Evolutionary conservation across 2,113 vertebrate genomes (phyloP).

Genomic region (Rhinichthys klamathensis): DNA sequence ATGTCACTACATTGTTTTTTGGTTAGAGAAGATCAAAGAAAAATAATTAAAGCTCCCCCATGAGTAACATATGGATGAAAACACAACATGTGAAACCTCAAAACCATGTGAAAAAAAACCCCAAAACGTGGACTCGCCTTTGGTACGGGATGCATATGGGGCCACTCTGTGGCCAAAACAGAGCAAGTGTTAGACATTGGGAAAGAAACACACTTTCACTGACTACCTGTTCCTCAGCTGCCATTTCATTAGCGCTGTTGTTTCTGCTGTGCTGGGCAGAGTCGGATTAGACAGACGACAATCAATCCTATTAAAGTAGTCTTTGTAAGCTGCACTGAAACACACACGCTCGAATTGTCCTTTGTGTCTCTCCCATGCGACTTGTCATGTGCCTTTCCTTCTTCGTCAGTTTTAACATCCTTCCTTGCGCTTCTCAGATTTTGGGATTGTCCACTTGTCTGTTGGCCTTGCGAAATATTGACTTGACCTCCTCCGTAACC

Average conservation of each 20-base stretch:
- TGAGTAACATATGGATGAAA: not conserved
- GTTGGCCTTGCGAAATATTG: slow-evolving; percentile 78
- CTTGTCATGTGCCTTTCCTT: slow-evolving; percentile 29
- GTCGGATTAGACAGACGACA: slow-evolving; percentile 73
- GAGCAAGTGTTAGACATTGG: slow-evolving; percentile 55
- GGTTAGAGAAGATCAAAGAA: not conserved
- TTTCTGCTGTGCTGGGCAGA: slow-evolving; percentile 75
- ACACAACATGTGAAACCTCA: not conserved
- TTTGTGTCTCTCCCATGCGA: slow-evolving; percentile 35
- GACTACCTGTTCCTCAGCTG: slow-evolving; percentile 55
- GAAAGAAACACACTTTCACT: slow-evolving; percentile 51
- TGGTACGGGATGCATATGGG: slow-evolving; percentile 50
- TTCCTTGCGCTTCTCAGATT: slow-evolving; percentile 60
- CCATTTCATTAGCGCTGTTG: slow-evolving; percentile 74
- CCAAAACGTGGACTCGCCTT: not conserved
- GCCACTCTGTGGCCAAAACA: slow-evolving; percentile 74
- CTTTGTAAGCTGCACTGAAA: slow-evolving; percentile 69
- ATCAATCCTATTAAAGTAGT: slow-evolving; percentile 81
- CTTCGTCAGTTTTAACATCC: not conserved
- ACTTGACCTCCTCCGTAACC: slow-evolving; percentile 85
- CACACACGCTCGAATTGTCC: slow-evolving; percentile 57
- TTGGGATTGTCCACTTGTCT: slow-evolving; percentile 74
- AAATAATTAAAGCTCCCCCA: not conserved
- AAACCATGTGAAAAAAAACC: not conserved
- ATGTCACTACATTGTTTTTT: slow-evolving; percentile 15